A percentile compares a stretch with the other conserved stretches of the same genome.
phyloP scores from a whole-genome alignment of 2,888 invertebrate genomes.

The Orgyia antiqua region DNA sequence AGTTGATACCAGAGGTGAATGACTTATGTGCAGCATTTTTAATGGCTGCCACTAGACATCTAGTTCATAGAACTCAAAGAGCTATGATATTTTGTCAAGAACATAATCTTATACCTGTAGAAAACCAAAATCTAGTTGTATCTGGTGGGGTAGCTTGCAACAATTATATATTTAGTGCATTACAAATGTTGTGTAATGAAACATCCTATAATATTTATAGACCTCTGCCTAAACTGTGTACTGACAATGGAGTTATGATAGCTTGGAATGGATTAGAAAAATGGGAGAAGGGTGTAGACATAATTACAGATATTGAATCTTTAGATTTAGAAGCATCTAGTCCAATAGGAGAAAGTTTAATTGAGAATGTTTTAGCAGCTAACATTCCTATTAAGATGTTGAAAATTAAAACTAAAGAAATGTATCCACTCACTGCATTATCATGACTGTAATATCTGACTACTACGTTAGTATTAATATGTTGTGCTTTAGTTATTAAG shows the following conservation, averaged over 20 bases:
- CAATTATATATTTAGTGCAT: constrained; percentile 84
- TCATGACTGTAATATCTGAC: too few relatives aligned
- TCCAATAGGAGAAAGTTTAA: constrained; percentile 81
- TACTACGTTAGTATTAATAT: too few relatives aligned
- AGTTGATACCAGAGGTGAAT: constrained; percentile 84
- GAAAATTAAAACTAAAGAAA: constrained; percentile 61
- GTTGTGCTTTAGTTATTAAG: too few relatives aligned
- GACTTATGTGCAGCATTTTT: constrained; percentile 94
- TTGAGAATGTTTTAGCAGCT: constrained; percentile 73
- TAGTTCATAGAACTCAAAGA: constrained; percentile 90
- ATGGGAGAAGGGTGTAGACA: constrained; percentile 74
- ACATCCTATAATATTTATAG: constrained; percentile 82
- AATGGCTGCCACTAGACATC: constrained; percentile 84
- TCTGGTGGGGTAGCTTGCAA: constrained; percentile 99
- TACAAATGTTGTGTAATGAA: constrained; percentile 83
- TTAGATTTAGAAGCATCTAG: constrained; percentile 81
- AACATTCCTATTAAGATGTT: constrained; percentile 67
- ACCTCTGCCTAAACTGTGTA: constrained; percentile 91
- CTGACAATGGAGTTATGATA: constrained; percentile 99
- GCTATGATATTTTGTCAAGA: constrained; percentile 87
- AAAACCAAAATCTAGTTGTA: constrained; percentile 83
- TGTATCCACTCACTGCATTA: too few relatives aligned
- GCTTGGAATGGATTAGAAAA: constrained; percentile 98
- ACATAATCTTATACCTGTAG: constrained; percentile 81
- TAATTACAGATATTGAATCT: constrained; percentile 77